Base-by-base conservation (phyloP, 2,888 invertebrate genomes). In the Campoplex nolae region DNA sequence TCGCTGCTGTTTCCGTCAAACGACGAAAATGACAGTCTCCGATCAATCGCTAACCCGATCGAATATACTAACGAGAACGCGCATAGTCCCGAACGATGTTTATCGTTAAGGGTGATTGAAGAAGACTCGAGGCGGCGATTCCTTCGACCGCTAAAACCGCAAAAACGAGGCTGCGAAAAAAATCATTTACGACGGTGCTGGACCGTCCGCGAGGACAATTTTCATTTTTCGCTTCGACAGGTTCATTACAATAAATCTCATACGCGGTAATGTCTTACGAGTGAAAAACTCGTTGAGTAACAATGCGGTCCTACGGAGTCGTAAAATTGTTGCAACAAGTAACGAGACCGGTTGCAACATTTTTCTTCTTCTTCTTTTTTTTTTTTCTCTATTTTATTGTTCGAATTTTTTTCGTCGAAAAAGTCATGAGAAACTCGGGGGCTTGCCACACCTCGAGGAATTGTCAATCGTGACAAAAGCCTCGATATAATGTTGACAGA, bases 201-300 rank as follows among this genome's bases (percentile, higher is more conserved):
- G 51, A 45, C 23, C n/a, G 38, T 42, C 67, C 13, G 28, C 13
- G 28, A 48, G 73, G 45, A 71, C 56, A 67, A 75, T 76, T 58
- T 32, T 48, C 54, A 38, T 18, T 42, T 23, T 65, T 67, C 62
- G 51, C 80, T 83, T 83, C 80, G 86, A 86, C 86, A 86, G 86
- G 74, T 81, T 81, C 73, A 86, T 86, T 73, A 86, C 68, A 84
- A 86, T 86, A 86, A 86, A 86, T 86, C 62, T 74, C 58, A 8
- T 11, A 3, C 38, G 28, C 8, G 35, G 28, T 32, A 32, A 62
- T 62, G 32, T 62, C 16, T 6, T 16, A 23, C 32, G 32, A 62
- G 62, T 62, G 32, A 62, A 62, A 23, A 62, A 32, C 62, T 32
- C 16, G 62, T 62, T 32, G 32, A 62, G 62, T 32, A 62, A 32